Conservation (phyloP, 2,888 invertebrate genomes). For the Lysandra coridon region DNA sequence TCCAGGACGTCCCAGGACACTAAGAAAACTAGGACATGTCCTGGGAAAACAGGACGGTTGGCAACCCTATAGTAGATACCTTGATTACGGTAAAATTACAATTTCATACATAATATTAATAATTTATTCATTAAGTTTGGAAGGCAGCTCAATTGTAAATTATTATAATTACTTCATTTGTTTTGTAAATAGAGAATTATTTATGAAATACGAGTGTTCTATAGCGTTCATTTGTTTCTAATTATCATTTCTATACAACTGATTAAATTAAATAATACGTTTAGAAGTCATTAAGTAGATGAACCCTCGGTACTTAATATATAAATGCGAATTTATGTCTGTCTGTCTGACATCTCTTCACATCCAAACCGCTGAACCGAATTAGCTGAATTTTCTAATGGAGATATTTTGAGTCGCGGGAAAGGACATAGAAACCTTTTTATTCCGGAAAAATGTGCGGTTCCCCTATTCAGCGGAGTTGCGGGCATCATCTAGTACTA, state of each 20-base stretch:
- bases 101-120: background rate
- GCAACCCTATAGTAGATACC: background rate
- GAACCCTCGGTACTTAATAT: too few species aligned
- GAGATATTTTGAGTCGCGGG: background rate
- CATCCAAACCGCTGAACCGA: too few species aligned
- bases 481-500: background rate
- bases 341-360: background rate
- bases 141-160: background rate
- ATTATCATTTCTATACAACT: background rate
- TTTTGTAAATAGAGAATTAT: background rate
- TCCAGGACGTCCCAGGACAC: too few species aligned
- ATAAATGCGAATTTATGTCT: background rate
- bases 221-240: background rate
- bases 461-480: background rate
- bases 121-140: slow-evolving; percentile 13
- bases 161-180: background rate
- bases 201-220: background rate
- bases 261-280: too few species aligned
- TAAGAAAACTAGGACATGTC: too few species aligned
- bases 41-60: too few species aligned
- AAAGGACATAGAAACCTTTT: background rate
- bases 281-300: too few species aligned
- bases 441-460: background rate
- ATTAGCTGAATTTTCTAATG: background rate
- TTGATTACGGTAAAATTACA: background rate